phyloP scores from a whole-genome alignment of 2,797 vertebrate genomes.

The Chaetophractus vellerosus region DNA sequence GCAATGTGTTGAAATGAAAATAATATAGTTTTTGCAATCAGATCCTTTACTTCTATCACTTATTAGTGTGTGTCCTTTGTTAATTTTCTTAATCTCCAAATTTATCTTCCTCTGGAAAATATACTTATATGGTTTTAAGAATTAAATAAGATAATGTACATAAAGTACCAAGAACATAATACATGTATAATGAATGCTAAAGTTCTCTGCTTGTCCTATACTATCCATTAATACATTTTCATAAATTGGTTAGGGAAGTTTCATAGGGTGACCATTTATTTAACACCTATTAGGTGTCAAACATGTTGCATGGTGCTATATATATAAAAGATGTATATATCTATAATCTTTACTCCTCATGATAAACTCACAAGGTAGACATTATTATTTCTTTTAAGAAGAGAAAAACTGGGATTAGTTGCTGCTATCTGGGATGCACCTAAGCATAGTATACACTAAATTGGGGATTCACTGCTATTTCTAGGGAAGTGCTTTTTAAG shows the following conservation, averaged over 20 bases:
- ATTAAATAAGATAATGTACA: not conserved
- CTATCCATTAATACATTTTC: slow-evolving; percentile 22
- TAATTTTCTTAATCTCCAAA: slow-evolving; percentile 22
- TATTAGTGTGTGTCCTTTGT: not conserved
- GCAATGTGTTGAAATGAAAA: not conserved
- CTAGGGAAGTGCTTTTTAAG: slow-evolving; percentile 22
- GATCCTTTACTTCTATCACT: not conserved
- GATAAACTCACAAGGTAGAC: slow-evolving; percentile 10
- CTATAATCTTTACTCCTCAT: not conserved
- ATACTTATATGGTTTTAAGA: not conserved
- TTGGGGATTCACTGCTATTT: not conserved
- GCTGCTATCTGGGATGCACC: not conserved
- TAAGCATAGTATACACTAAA: not conserved
- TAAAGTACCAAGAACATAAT: not conserved
- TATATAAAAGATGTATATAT: not conserved
- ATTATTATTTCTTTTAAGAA: slow-evolving; percentile 24
- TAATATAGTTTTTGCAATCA: not conserved
- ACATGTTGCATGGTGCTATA: not conserved
- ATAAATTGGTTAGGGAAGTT: slow-evolving; percentile 33
- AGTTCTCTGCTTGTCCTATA: slow-evolving; percentile 36
- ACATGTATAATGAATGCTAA: not conserved
- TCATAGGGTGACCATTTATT: slow-evolving; percentile 23
- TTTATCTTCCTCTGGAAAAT: slow-evolving; percentile 35
- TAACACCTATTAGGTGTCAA: slow-evolving; percentile 25
- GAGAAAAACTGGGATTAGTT: slow-evolving; percentile 38